These are phyloP conservation scores for Zaprionus lineosus DNA, from an alignment of 2,888 invertebrate genomes.

Conservation along the genomic window DNA sequence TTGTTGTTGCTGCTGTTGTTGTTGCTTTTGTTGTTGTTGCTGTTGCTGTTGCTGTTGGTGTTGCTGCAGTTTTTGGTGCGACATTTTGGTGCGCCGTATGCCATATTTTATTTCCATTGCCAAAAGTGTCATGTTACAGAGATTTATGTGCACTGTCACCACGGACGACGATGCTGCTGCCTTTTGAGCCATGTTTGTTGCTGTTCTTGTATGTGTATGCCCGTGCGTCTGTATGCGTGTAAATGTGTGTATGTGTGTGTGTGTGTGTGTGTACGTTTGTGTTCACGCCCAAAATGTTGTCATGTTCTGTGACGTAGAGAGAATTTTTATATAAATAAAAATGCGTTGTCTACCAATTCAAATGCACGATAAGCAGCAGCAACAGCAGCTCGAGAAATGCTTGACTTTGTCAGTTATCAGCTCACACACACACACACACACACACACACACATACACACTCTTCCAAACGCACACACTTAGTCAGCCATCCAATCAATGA, in stretches of 20 bases:
- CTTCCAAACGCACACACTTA: constrained; percentile 18
- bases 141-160: constrained; percentile 81
- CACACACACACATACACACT: constrained; percentile 2
- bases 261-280: constrained; percentile 24
- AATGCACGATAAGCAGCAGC: constrained; percentile 61
- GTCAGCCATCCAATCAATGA: constrained; percentile 52
- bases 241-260: constrained; percentile 9
- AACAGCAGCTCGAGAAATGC: constrained; percentile 45
- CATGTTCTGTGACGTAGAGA: constrained; percentile 64
- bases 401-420: constrained; percentile 62
- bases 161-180: constrained; percentile 59
- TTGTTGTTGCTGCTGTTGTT: constrained; percentile 27
- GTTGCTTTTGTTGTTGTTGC: constrained; percentile 20
- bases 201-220: constrained; percentile 20
- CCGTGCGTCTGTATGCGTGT: constrained; percentile 15
- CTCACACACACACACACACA: constrained; percentile 19
- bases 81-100: constrained; percentile 78
- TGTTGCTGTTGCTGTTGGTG: constrained; percentile 30
- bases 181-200: constrained; percentile 61
- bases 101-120: constrained; percentile 83
- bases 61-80: constrained; percentile 66
- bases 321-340: constrained; percentile 55
- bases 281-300: constrained; percentile 75
- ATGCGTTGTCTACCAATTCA: constrained; percentile 69
- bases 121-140: constrained; percentile 83